phyloP scores from a whole-genome alignment of 30 jellyfish, hydroid and myxozoan genomes.

The Catostylus mosaicus region DNA sequence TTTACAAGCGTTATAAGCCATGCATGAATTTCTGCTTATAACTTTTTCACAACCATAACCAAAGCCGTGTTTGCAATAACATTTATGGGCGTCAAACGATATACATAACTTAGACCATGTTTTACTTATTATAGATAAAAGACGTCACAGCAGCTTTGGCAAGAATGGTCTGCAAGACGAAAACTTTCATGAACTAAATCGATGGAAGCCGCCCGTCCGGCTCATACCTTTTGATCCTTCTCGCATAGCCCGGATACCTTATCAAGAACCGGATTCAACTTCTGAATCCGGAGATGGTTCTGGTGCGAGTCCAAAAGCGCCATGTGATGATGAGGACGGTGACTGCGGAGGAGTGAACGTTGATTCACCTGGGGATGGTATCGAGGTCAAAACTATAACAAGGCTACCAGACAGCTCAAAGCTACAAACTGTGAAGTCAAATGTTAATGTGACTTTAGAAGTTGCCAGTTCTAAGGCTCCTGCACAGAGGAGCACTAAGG shows the following conservation, averaged over 20 bases:
- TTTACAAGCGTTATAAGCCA: no score
- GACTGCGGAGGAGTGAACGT: slow-evolving; percentile 31
- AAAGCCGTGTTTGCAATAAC: no score
- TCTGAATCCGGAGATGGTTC: slow-evolving; percentile 45
- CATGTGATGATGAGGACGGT: slow-evolving; percentile 70
- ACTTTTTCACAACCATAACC: no score
- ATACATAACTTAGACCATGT: no score
- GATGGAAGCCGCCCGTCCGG: slow-evolving; percentile 75
- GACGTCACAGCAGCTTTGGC: background rate
- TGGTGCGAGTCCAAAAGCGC: slow-evolving; percentile 19
- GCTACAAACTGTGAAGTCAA: no score
- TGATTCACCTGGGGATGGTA: slow-evolving; percentile 12
- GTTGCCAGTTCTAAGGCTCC: no score
- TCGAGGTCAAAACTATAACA: slow-evolving; percentile 14
- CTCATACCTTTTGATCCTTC: slow-evolving; percentile 53
- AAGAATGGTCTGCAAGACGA: slow-evolving; percentile 49
- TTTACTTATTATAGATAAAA: slow-evolving; percentile 14
- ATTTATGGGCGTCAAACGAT: no score
- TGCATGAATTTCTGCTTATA: no score
- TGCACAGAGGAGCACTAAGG: no score
- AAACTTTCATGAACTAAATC: slow-evolving; percentile 61
- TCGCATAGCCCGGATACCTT: slow-evolving; percentile 19
- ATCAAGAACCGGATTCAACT: background rate
- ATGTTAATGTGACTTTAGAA: no score
- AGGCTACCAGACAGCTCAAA: slow-evolving; percentile 17